phyloP scores from a whole-genome alignment of 2,113 vertebrate species.

The Colius striatus region DNA sequence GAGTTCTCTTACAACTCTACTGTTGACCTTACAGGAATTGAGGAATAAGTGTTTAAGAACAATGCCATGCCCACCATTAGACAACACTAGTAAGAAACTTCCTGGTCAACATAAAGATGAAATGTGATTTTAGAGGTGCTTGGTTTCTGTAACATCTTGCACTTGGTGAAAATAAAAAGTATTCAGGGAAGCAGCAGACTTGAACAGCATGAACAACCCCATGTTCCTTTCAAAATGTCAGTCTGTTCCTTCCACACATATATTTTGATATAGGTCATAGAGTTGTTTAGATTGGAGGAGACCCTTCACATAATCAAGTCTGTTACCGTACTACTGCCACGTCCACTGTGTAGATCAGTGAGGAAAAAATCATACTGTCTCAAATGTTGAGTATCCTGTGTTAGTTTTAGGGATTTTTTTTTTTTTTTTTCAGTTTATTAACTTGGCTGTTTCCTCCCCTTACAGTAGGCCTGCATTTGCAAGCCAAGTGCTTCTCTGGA shows the following conservation, averaged over 20 bases:
- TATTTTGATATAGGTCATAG: neutral
- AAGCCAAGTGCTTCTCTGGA: rapidly evolving
- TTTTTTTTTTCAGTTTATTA: neutral
- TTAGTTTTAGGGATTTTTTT: neutral
- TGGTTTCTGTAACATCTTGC: neutral
- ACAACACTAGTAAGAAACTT: no score
- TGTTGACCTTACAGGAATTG: neutral
- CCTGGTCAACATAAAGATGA: rapidly evolving
- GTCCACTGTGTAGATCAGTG: neutral
- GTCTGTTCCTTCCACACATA: neutral
- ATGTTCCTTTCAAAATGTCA: neutral
- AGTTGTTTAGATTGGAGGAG: no score
- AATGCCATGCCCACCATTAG: rapidly evolving
- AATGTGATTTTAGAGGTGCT: neutral
- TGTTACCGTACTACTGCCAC: no score
- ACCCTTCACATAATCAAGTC: no score
- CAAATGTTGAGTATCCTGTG: neutral
- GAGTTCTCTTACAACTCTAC: rapidly evolving
- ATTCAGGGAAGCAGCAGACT: neutral
- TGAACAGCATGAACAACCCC: rapidly evolving
- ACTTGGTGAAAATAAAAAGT: rapidly evolving
- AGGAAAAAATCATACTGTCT: neutral
- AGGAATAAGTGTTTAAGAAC: rapidly evolving
- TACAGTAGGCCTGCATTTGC: neutral
- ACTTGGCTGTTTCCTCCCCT: neutral